Evolutionary conservation across 37 sponge, comb jelly and placozoan species (phyloP).

Genomic region (Oscarella lobularis): DNA sequence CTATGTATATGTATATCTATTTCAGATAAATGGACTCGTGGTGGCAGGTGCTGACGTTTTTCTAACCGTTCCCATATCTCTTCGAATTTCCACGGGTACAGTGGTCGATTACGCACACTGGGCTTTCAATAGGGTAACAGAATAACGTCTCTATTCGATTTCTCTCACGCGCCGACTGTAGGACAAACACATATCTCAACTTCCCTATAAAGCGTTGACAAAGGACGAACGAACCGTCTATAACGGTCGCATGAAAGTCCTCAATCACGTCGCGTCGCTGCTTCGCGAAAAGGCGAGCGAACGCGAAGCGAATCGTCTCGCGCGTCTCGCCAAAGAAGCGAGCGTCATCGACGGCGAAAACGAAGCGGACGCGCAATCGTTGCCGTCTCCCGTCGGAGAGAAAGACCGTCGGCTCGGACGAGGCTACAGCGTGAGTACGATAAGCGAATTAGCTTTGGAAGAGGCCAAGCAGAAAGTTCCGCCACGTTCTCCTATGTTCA

Average conservation of each 20-base stretch:
- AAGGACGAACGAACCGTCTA: conserved; percentile 18
- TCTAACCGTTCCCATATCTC: conserved; percentile 20
- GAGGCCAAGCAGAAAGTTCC: neutral
- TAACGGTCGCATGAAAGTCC: conserved; percentile 17
- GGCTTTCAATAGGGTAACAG: conserved; percentile 37
- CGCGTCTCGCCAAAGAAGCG: no score
- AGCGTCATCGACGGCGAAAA: no score
- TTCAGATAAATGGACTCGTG: conserved; percentile 22
- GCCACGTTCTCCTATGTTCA: neutral
- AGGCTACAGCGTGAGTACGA: neutral
- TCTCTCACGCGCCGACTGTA: neutral
- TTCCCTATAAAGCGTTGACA: conserved; percentile 21
- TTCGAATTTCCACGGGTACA: conserved; percentile 21
- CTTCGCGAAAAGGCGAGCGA: conserved; percentile 17
- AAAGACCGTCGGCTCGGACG: neutral
- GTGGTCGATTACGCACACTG: conserved; percentile 54
- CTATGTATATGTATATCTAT: neutral
- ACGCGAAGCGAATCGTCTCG: no score
- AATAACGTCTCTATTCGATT: neutral
- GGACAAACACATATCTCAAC: conserved; percentile 23
- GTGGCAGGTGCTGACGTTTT: conserved; percentile 29
- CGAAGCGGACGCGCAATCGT: no score
- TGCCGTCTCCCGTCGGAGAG: no score
- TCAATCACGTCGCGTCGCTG: conserved; percentile 10
- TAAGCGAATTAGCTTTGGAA: neutral